Evolutionary conservation across 2,113 vertebrate genomes (phyloP).

Genomic region (Dryoscopus gambensis): DNA sequence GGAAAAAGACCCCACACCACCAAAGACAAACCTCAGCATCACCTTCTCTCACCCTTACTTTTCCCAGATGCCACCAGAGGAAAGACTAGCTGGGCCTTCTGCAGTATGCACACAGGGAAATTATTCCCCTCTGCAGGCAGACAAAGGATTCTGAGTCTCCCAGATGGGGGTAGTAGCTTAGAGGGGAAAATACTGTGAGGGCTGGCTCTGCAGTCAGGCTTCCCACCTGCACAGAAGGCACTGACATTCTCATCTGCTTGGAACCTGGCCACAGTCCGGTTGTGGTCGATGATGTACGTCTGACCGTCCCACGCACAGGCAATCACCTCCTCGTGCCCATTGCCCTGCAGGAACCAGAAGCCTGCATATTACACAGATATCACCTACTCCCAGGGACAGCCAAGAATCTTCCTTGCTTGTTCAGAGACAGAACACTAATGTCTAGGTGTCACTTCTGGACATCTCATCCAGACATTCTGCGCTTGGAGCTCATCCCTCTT

Average conservation of each 20-base stretch:
- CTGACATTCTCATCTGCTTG: constrained; percentile 98
- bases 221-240: constrained; percentile 93
- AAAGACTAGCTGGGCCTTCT: background rate
- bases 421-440: background rate
- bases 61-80: background rate
- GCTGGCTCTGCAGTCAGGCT: background rate
- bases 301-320: constrained; percentile 98
- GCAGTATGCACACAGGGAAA: background rate
- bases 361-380: background rate
- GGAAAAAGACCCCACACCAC: background rate
- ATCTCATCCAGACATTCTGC: background rate
- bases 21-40: background rate
- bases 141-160: background rate
- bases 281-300: constrained; percentile 96
- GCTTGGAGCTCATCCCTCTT: background rate
- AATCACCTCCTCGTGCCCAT: constrained; percentile 93
- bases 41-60: background rate
- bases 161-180: background rate
- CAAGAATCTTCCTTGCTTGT: background rate
- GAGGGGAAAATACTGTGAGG: background rate
- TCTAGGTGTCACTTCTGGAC: background rate
- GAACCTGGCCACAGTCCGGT: constrained; percentile 89
- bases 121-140: background rate
- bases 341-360: constrained; percentile 76
- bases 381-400: background rate